These are phyloP conservation scores for Oceanodroma leucorhoa DNA, from an alignment of 2,797 vertebrate species.

Conservation along the genomic window DNA sequence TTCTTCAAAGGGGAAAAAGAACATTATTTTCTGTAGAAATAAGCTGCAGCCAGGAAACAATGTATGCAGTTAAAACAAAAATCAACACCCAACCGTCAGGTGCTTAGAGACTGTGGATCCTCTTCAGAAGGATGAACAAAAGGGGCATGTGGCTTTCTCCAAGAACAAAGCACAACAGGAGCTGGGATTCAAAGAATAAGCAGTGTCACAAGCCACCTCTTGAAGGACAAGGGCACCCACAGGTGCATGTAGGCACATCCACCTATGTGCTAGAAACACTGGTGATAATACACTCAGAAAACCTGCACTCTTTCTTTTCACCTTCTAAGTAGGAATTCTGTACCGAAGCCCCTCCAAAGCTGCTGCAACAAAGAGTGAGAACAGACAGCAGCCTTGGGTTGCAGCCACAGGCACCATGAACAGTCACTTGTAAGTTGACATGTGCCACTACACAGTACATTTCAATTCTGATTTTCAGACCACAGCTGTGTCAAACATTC, in stretches of 20 bases:
- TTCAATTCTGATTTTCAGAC: background rate
- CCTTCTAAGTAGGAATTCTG: background rate
- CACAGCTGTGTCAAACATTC: background rate
- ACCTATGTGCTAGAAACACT: background rate
- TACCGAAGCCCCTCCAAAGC: background rate
- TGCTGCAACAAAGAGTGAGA: background rate
- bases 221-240: background rate
- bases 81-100: background rate
- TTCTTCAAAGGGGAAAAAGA: background rate
- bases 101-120: background rate
- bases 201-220: background rate
- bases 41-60: background rate
- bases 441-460: accelerated
- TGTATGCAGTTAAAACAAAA: background rate
- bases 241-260: background rate
- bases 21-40: background rate
- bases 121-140: background rate
- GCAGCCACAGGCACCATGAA: background rate
- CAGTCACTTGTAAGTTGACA: background rate
- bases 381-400: background rate
- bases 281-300: background rate
- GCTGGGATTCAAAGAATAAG: background rate
- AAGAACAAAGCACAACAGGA: background rate
- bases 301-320: background rate
- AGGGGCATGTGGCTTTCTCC: background rate